These are phyloP conservation scores for Otolemur crassicaudatus DNA, from an alignment of 2,797 vertebrate genomes.

Conservation along the genomic window DNA sequence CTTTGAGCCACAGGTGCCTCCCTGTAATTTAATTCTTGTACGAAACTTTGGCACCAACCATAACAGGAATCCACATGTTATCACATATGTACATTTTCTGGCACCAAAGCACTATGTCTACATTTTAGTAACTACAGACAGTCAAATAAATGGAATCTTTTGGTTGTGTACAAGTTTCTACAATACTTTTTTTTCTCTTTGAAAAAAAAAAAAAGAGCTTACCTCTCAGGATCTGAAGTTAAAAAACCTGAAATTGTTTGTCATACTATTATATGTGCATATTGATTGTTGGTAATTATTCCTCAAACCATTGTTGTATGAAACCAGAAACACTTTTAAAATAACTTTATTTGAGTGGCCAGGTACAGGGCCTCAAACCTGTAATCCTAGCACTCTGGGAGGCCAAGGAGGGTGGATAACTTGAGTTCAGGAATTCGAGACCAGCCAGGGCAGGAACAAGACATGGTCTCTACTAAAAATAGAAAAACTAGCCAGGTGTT, in stretches of 20 bases:
- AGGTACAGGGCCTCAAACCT: no score
- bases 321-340: slow-evolving; percentile 84
- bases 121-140: slow-evolving; percentile 59
- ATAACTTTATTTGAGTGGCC: slow-evolving; percentile 79
- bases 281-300: slow-evolving; percentile 81
- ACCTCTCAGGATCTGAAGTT: slow-evolving; percentile 65
- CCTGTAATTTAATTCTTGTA: slow-evolving; percentile 66
- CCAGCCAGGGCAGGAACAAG: no score
- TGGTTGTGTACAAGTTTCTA: slow-evolving; percentile 74
- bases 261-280: slow-evolving; percentile 79
- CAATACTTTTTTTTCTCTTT: slow-evolving; percentile 7
- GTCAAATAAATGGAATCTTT: slow-evolving; percentile 44
- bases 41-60: slow-evolving; percentile 72
- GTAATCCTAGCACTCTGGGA: no score
- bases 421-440: no score
- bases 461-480: no score
- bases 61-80: slow-evolving; percentile 66
- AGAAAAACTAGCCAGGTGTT: no score
- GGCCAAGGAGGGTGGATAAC: no score
- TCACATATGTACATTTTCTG: slow-evolving; percentile 60
- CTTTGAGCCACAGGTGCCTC: no score
- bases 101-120: slow-evolving; percentile 59
- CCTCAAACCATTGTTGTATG: slow-evolving; percentile 80
- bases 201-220: slow-evolving; percentile 23
- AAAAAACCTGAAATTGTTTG: slow-evolving; percentile 79